Conservation (phyloP, 2,797 vertebrate genomes). For the Anabas testudineus region DNA sequence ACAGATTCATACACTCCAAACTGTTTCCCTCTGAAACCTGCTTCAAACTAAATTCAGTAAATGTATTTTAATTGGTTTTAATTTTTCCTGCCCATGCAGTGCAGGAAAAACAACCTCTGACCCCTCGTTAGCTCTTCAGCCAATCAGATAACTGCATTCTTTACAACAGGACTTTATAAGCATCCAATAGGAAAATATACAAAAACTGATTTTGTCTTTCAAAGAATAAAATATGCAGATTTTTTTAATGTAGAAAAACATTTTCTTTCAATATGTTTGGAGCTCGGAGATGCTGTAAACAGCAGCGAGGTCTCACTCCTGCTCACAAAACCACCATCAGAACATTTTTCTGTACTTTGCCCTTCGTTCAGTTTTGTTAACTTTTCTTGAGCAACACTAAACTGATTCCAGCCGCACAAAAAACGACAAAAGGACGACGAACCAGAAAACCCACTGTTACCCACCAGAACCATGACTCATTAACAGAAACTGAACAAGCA, state of each 20-base stretch:
- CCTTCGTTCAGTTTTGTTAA: slow-evolving; percentile 28
- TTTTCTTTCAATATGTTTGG: slow-evolving; percentile 15
- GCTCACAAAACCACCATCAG: slow-evolving; percentile 64
- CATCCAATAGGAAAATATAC: slow-evolving; percentile 77
- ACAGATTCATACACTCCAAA: slow-evolving; percentile 68
- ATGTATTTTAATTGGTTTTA: slow-evolving; percentile 24
- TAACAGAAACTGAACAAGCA: slow-evolving; percentile 60
- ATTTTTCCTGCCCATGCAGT: slow-evolving; percentile 64
- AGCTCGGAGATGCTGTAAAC: slow-evolving; percentile 40
- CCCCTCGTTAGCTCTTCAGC: slow-evolving; percentile 39
- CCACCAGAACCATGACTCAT: background rate
- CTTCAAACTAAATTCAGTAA: slow-evolving; percentile 43
- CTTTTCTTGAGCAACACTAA: slow-evolving; percentile 68
- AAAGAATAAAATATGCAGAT: slow-evolving; percentile 65
- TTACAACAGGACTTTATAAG: slow-evolving; percentile 59
- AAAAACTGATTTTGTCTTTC: slow-evolving; percentile 54
- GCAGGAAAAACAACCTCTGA: slow-evolving; percentile 46
- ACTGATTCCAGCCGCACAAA: slow-evolving; percentile 62
- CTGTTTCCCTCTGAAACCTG: slow-evolving; percentile 55
- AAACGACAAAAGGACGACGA: slow-evolving; percentile 54
- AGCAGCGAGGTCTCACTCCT: slow-evolving; percentile 49
- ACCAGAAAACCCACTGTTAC: slow-evolving; percentile 11
- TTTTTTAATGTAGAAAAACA: slow-evolving; percentile 57
- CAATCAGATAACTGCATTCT: slow-evolving; percentile 62
- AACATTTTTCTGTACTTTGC: slow-evolving; percentile 47